A percentile compares a stretch with the other conserved stretches of the same genome.
Conservation (phyloP, 2,888 invertebrate species). For the Drosophila prostipennis region DNA sequence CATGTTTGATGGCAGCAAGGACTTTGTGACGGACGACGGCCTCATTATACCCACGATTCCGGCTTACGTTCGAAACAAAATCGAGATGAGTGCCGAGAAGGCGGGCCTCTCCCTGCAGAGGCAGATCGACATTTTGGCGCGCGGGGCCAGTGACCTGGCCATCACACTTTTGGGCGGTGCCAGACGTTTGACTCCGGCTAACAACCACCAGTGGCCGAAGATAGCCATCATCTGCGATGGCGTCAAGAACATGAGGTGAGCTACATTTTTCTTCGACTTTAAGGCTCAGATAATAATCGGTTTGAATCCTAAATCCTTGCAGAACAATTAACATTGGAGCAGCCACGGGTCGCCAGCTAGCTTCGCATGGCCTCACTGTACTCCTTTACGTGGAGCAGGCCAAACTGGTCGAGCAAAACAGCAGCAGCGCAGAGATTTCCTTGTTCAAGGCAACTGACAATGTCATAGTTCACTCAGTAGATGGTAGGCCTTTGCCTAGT, state of each 20-base stretch:
- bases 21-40: constrained; percentile 89
- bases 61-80: constrained; percentile 87
- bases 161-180: constrained; percentile 93
- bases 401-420: constrained; percentile 84
- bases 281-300: too few species aligned
- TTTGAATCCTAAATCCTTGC: neutral
- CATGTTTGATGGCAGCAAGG: constrained; percentile 75
- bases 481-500: constrained; percentile 58
- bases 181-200: constrained; percentile 92
- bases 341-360: constrained; percentile 91
- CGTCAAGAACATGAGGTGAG: constrained; percentile 57
- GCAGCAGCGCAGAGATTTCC: constrained; percentile 86
- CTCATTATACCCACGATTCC: constrained; percentile 91
- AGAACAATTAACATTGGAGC: constrained; percentile 88
- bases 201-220: constrained; percentile 94
- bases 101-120: constrained; percentile 88
- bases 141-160: constrained; percentile 93
- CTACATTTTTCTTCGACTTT: neutral
- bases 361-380: constrained; percentile 92
- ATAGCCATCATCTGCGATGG: constrained; percentile 90
- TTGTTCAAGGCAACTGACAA: constrained; percentile 89
- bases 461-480: constrained; percentile 85
- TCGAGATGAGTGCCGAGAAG: constrained; percentile 89
- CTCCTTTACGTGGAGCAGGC: constrained; percentile 86
- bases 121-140: constrained; percentile 90